A percentile compares a stretch with the other conserved stretches of the same genome.
Conservation (phyloP, 2,113 vertebrate species). For the Podilymbus podiceps region DNA sequence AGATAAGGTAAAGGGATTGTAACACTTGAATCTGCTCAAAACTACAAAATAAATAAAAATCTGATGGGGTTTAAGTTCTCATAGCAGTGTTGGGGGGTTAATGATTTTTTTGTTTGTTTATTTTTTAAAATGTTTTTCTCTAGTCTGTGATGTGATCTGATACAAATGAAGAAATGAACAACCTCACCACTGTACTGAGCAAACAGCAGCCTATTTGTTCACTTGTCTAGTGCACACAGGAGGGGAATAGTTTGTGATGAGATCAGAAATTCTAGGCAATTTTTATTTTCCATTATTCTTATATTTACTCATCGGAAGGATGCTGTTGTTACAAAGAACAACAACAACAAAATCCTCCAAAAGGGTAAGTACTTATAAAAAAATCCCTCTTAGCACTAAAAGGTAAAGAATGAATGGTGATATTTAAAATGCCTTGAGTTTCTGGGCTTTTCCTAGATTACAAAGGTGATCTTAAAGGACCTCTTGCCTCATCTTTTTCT, state of each 20-base stretch:
- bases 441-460: not conserved
- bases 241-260: slow-evolving; percentile 3
- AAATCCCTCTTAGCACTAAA: not conserved
- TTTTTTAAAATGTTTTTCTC: slow-evolving; percentile 5
- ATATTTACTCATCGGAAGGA: not conserved
- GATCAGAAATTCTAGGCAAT: not conserved
- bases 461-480: not conserved
- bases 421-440: not conserved
- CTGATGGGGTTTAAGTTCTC: not conserved
- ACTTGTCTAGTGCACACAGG: not conserved
- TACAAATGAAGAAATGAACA: not conserved
- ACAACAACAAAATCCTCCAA: not conserved
- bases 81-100: not conserved
- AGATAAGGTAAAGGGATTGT: not conserved
- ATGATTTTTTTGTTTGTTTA: not conserved
- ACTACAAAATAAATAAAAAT: not conserved
- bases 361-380: not conserved
- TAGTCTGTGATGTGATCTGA: not conserved
- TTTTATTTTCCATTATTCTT: not conserved
- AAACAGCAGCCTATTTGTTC: slow-evolving; percentile 29
- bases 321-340: not conserved
- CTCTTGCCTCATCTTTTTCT: not conserved
- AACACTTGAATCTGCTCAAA: not conserved
- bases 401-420: not conserved
- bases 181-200: not conserved